These are phyloP conservation scores for Tapirus indicus DNA, from an alignment of 2,797 vertebrate species.

Conservation along the genomic window DNA sequence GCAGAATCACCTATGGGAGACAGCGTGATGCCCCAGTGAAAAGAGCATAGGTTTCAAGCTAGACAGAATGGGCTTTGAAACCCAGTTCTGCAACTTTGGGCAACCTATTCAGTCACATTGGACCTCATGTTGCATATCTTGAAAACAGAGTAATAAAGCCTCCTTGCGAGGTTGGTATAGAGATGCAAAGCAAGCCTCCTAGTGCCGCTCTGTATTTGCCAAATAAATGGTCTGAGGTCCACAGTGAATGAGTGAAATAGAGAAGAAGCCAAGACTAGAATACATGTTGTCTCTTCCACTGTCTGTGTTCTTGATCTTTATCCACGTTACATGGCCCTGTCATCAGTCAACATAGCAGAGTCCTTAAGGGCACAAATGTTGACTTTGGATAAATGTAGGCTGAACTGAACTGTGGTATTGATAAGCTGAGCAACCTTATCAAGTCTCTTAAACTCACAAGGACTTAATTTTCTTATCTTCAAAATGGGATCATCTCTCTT, in stretches of 20 bases:
- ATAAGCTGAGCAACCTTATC: not conserved
- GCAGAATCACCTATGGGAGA: not conserved
- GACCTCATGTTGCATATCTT: not conserved
- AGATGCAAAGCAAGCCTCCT: not conserved
- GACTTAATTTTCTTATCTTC: constrained; percentile 19
- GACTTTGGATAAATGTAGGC: not conserved
- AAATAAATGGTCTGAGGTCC: not conserved
- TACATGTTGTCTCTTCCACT: not conserved
- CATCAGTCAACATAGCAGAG: not conserved
- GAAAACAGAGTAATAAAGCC: not conserved
- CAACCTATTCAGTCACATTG: not conserved
- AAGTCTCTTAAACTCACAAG: constrained; percentile 24
- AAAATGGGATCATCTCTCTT: not conserved
- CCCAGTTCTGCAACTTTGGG: not conserved
- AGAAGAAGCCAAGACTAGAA: not conserved
- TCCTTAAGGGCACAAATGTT: not conserved
- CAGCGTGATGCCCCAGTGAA: not conserved
- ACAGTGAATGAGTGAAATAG: not conserved
- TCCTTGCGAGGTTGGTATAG: not conserved
- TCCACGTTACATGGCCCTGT: not conserved
- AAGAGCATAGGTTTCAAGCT: not conserved
- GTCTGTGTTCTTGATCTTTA: not conserved
- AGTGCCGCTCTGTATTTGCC: not conserved
- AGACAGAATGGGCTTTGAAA: not conserved
- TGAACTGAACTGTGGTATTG: not conserved